phyloP scores from a whole-genome alignment of 2,888 invertebrate species.

The Globia sparganii region DNA sequence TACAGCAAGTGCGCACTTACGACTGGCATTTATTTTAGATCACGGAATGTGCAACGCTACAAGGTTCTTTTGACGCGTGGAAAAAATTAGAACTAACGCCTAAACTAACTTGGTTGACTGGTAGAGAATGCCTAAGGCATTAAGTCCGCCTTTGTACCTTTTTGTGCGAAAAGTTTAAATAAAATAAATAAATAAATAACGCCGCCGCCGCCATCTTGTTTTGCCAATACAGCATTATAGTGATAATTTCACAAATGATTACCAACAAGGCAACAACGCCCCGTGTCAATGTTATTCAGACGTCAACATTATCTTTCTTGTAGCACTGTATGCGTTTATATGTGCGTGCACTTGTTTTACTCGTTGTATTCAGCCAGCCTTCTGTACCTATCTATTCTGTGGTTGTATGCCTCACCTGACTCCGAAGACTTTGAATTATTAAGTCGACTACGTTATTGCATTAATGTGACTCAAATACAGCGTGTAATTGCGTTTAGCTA shows the following conservation, averaged over 20 bases:
- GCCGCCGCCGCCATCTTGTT: neutral
- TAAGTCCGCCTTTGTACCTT: too few relatives aligned
- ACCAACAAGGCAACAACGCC: neutral
- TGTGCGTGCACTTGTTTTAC: neutral
- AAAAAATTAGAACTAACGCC: neutral
- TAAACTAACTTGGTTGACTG: too few relatives aligned
- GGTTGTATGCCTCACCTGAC: constrained; percentile 42
- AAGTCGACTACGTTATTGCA: constrained; percentile 68
- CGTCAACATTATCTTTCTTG: neutral
- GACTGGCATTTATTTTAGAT: neutral
- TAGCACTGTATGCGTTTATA: neutral
- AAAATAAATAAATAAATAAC: too few relatives aligned
- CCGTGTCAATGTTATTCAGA: neutral
- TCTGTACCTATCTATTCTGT: constrained; percentile 33
- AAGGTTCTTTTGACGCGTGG: neutral
- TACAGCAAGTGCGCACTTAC: neutral
- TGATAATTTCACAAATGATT: neutral
- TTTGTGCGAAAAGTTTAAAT: too few relatives aligned
- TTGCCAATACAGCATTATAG: neutral
- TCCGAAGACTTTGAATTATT: constrained; percentile 71
- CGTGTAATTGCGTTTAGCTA: constrained; percentile 45
- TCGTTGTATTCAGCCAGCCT: neutral
- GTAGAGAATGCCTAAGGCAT: too few relatives aligned
- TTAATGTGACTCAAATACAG: constrained; percentile 61
- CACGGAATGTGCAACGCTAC: neutral